Evolutionary conservation across 2,797 vertebrate genomes (phyloP), one percentile per base, ranked within the genome.

Genomic region (Megaceryle alcyon): DNA sequence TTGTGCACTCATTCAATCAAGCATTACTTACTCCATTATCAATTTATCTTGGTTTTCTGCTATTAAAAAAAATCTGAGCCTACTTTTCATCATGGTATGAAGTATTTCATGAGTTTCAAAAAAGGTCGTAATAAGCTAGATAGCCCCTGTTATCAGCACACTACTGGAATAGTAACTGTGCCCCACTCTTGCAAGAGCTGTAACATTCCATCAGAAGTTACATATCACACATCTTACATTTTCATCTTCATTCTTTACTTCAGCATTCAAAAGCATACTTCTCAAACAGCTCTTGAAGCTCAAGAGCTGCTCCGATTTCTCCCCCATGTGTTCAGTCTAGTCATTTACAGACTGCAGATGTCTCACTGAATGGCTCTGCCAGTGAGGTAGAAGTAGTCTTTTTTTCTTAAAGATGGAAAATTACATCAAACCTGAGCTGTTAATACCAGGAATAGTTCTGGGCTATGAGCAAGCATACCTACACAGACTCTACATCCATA

Each of bases 361-460:
- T 21, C 75, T 57, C 76, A 21, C 8, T 31, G 10, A 69, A 10
- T 7, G 23, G 17, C n/a, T 31, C 22, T 57, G 37, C 46, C 23
- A 72, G 33, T 6, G 4, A 77, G 25, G 11, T 41, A 80, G 10
- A 43, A 75, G 7, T 11, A 49, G 7, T 25, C 8, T 35, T 51
- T 64, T 69, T 69, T 37, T 48, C 39, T 94, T 73, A 49, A 64
- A 28, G 10, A 33, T 22, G 4, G 16, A 60, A 79, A 66, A 26
- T 0, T 0, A 1, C 33, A 25, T 23, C 28, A 80, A 76, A 48
- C 7, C 10, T 1, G 3, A 73, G 31, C 23, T 39, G 16, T 65
- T 70, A 75, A 39, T 46, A 31, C 25, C 5, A 65, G 48, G 10
- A 75, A 46, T 25, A 66, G 25, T 23, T 69, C 54, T n/a, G 18